Percentiles rank a stretch among this genome's conserved stretches.
Conservation (phyloP, 37 sponge, comb jelly and placozoan species). For the Ephydatia muelleri region DNA sequence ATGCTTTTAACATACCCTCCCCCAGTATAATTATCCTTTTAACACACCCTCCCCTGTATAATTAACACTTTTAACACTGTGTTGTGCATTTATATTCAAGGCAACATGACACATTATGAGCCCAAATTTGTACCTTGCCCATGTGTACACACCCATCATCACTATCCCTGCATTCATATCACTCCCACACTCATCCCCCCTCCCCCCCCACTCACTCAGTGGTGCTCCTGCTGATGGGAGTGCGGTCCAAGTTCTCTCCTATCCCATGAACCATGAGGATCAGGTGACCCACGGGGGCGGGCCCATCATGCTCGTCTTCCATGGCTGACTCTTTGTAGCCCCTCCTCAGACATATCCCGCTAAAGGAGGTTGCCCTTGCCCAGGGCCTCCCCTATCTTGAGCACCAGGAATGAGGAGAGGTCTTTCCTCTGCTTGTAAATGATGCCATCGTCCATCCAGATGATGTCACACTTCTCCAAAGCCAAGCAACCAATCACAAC, state of each 20-base stretch:
- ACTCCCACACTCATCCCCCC: background rate
- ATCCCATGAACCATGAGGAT: slow-evolving; percentile 89
- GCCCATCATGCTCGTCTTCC: slow-evolving; percentile 14
- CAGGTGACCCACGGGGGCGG: slow-evolving; percentile 76
- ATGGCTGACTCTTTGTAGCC: slow-evolving; percentile 75
- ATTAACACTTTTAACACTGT: too few relatives aligned
- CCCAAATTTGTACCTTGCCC: too few relatives aligned
- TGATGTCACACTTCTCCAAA: slow-evolving; percentile 52
- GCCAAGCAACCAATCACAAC: slow-evolving; percentile 47
- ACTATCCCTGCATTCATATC: too few relatives aligned
- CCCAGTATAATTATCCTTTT: too few relatives aligned
- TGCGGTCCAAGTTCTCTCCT: slow-evolving; percentile 71
- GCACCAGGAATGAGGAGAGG: slow-evolving; percentile 38
- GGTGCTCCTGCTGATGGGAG: slow-evolving; percentile 57
- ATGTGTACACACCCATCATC: background rate
- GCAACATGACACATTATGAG: too few relatives aligned
- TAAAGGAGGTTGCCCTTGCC: slow-evolving; percentile 15
- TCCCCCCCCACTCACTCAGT: slow-evolving; percentile 42
- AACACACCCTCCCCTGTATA: too few relatives aligned
- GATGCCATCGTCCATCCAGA: slow-evolving; percentile 71
- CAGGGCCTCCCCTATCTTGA: slow-evolving; percentile 61
- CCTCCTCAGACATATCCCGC: slow-evolving; percentile 34
- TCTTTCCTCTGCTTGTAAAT: slow-evolving; percentile 65
- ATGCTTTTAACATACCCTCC: too few relatives aligned
- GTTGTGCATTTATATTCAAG: too few relatives aligned